Conservation (phyloP, 2,797 vertebrate species). For the Sebastes vulpes region DNA sequence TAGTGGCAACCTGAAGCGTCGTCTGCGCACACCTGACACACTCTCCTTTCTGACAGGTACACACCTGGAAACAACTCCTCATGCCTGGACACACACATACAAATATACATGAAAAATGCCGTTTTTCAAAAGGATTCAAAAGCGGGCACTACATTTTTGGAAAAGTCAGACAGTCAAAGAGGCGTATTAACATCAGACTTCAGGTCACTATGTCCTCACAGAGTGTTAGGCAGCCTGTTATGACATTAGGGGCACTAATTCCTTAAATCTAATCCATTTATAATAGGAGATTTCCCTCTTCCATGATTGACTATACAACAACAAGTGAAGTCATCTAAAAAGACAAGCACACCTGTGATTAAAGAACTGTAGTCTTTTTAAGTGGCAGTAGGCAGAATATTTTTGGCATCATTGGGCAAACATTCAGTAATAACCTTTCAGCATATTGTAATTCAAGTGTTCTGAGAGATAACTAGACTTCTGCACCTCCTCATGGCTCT, state of each 20-base stretch:
- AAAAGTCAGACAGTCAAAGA: background rate
- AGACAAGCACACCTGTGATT: background rate
- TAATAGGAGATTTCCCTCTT: background rate
- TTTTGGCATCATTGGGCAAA: too few relatives aligned
- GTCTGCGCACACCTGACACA: constrained; percentile 94
- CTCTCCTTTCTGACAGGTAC: constrained; percentile 93
- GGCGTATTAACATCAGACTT: background rate
- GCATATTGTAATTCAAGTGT: too few relatives aligned
- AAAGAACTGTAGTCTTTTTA: background rate
- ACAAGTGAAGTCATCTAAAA: background rate
- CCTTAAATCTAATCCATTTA: constrained; percentile 18
- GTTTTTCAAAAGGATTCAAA: background rate
- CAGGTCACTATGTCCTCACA: background rate
- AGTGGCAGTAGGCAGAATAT: too few relatives aligned
- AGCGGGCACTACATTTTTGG: background rate
- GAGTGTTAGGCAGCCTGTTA: background rate
- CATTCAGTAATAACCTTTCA: too few relatives aligned
- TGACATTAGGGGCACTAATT: background rate
- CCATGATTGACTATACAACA: background rate
- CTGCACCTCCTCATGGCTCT: too few relatives aligned
- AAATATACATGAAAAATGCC: background rate
- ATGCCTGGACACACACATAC: constrained; percentile 78
- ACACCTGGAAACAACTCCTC: constrained; percentile 89
- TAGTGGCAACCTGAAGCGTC: constrained; percentile 98
- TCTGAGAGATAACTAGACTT: too few relatives aligned